A percentile compares a stretch with the other conserved stretches of the same genome.
These are phyloP conservation scores for Lycodopsis pacificus DNA, from an alignment of 2,797 vertebrate species.

Conservation along the genomic window DNA sequence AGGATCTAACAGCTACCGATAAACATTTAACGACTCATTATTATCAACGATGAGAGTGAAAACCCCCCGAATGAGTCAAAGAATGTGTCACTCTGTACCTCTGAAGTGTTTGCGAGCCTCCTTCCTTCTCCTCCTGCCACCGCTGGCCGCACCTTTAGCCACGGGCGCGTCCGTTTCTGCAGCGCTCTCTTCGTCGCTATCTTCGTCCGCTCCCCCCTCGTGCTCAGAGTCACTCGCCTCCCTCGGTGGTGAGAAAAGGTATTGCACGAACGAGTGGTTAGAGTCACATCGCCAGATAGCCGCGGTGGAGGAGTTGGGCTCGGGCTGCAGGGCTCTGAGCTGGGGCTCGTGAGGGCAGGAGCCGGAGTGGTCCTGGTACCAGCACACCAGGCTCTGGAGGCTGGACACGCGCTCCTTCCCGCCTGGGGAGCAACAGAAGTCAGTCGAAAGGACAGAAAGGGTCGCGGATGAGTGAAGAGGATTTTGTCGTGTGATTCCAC, in stretches of 20 bases:
- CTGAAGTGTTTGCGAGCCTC: conserved; percentile 51
- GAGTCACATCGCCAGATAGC: conserved; percentile 92
- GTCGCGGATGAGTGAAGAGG: background rate
- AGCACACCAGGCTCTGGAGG: conserved; percentile 88
- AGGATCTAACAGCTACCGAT: background rate
- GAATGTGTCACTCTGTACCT: conserved; percentile 57
- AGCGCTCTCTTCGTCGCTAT: conserved; percentile 3
- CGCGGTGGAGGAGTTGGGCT: conserved; percentile 84
- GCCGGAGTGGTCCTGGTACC: conserved; percentile 91
- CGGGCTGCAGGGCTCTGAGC: conserved; percentile 86
- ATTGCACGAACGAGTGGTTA: conserved; percentile 91
- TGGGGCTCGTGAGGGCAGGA: conserved; percentile 90
- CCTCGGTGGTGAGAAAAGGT: conserved; percentile 85
- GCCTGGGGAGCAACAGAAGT: conserved; percentile 60
- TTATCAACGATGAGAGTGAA: background rate
- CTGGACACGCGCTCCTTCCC: conserved; percentile 85
- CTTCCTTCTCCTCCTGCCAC: conserved; percentile 59
- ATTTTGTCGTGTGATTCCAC: background rate
- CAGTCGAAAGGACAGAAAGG: background rate
- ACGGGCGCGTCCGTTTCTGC: background rate
- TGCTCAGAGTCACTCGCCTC: conserved; percentile 85
- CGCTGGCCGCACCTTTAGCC: conserved; percentile 18
- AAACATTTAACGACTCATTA: background rate
- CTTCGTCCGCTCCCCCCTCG: conserved; percentile 69
- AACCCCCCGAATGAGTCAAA: background rate